Conservation (phyloP, 2,113 vertebrate species). For the Zosterops japonicus region DNA sequence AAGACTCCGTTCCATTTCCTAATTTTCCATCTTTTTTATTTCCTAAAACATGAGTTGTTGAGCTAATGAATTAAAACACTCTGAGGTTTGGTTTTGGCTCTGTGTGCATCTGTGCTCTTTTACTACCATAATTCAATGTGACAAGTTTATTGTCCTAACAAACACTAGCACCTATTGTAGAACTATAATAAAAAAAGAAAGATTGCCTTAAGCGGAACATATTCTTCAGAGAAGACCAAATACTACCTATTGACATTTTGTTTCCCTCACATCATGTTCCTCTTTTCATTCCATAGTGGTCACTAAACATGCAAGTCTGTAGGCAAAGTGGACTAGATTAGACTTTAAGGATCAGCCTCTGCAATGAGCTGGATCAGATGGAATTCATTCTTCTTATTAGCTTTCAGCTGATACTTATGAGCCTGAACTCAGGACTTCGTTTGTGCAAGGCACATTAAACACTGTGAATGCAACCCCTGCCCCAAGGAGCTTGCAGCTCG, state of each 20-base stretch:
- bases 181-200: slow-evolving; percentile 59
- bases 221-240: neutral
- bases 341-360: slow-evolving; percentile 27
- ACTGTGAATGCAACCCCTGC: slow-evolving; percentile 46
- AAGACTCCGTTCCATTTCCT: slow-evolving; percentile 65
- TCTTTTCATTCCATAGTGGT: neutral
- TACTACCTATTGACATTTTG: neutral
- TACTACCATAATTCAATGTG: slow-evolving; percentile 73
- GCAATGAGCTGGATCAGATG: slow-evolving; percentile 29
- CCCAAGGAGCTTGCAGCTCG: neutral
- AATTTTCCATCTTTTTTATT: slow-evolving; percentile 74
- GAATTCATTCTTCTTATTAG: slow-evolving; percentile 41
- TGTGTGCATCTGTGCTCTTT: slow-evolving; percentile 70
- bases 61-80: slow-evolving; percentile 73
- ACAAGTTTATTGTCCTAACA: slow-evolving; percentile 78
- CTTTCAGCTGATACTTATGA: slow-evolving; percentile 41
- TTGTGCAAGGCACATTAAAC: slow-evolving; percentile 47
- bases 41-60: slow-evolving; percentile 74
- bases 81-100: slow-evolving; percentile 73
- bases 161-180: slow-evolving; percentile 75
- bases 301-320: slow-evolving; percentile 26
- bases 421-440: neutral
- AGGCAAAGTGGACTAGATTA: slow-evolving; percentile 29
- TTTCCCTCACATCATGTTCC: neutral
- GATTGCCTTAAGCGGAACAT: slow-evolving; percentile 26